Base-by-base conservation (phyloP, 2,888 invertebrate genomes). In the Plemyria rubiginata region DNA sequence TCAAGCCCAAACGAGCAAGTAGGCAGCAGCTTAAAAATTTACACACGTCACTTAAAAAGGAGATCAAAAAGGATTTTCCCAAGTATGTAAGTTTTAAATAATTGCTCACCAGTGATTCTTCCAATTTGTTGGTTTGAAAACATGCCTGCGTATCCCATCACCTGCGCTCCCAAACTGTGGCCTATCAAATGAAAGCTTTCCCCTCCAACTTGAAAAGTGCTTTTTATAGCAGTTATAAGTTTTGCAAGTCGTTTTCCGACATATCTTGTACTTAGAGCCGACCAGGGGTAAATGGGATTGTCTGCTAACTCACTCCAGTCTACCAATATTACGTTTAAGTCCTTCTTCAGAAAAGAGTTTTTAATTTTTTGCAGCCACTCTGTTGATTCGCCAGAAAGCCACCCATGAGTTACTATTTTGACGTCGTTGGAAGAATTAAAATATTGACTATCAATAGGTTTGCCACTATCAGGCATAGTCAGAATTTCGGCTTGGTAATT, bases 91-190 rank as follows among this genome's bases (percentile, higher is more conserved):
- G 11, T 38, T 11, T 11, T 11, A 38, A 11, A 11, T 16, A 9
- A 45, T 16, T 16, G 43, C 74, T 74, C 74, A 92, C 95, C 95
- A 53, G 95, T 95, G 4, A 95, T 94, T 74, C 95, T 91, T 43
- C 84, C 79, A 22, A 95, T 81, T 76, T 84, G 87, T 72, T 80
- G 70, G 1, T 77, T 70, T 29, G 82, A 69, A 87, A 93, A 87
- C 88, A 92, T 69, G 77, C 94, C 94, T 2, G 94, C 92, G 72
- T 93, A 93, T 4, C 94, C 94, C 92, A 94, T 94, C 5, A 94
- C 92, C 49, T 95, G 95, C 0, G 94, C 94, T 28, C 95, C 95
- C 60, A 95, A 82, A 73, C 94, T 94, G 70, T 94, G 94, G 0
- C 93, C 93, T 50, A 93, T 85, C 54, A 93, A 75, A 75, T 93